Conservation (phyloP, 2,888 invertebrate species). For the Drosophila heteroneura region DNA sequence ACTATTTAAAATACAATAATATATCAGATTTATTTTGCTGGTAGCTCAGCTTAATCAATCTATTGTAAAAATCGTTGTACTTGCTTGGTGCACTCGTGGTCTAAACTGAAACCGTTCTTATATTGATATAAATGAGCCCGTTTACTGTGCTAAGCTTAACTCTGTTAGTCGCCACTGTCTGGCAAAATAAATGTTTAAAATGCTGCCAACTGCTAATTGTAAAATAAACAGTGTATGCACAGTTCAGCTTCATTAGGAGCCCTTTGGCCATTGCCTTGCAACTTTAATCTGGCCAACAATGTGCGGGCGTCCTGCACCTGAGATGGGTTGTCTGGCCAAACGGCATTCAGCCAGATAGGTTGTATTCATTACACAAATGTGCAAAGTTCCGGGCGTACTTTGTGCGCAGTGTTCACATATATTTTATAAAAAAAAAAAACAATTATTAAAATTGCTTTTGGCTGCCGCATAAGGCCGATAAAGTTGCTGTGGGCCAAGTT, state of each 20-base stretch:
- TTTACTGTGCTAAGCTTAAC: constrained; percentile 10
- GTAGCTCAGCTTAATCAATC: neutral
- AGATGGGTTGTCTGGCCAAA: neutral
- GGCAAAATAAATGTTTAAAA: constrained; percentile 22
- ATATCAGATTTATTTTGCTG: neutral
- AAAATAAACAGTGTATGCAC: constrained; percentile 42
- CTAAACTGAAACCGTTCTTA: neutral
- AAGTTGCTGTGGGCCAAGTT: constrained; percentile 28
- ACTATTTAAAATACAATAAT: constrained; percentile 5
- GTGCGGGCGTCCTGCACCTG: constrained; percentile 12
- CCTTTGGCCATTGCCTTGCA: constrained; percentile 38
- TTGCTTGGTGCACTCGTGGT: neutral
- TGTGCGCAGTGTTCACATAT: constrained; percentile 30
- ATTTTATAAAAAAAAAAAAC: constrained; percentile 66
- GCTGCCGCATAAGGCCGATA: constrained; percentile 37
- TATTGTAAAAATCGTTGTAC: neutral
- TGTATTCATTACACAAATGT: constrained; percentile 24
- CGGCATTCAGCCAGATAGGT: neutral
- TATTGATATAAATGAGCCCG: constrained; percentile 38
- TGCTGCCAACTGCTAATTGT: constrained; percentile 57
- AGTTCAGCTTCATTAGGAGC: constrained; percentile 40
- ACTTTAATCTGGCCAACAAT: constrained; percentile 43
- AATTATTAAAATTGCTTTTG: constrained; percentile 76
- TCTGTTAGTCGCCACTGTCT: constrained; percentile 10
- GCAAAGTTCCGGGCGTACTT: constrained; percentile 32